A percentile compares a stretch with the other conserved stretches of the same genome.
Evolutionary conservation across 2,797 vertebrate species (phyloP).

Genomic region (Scolopax bukidnonensis): DNA sequence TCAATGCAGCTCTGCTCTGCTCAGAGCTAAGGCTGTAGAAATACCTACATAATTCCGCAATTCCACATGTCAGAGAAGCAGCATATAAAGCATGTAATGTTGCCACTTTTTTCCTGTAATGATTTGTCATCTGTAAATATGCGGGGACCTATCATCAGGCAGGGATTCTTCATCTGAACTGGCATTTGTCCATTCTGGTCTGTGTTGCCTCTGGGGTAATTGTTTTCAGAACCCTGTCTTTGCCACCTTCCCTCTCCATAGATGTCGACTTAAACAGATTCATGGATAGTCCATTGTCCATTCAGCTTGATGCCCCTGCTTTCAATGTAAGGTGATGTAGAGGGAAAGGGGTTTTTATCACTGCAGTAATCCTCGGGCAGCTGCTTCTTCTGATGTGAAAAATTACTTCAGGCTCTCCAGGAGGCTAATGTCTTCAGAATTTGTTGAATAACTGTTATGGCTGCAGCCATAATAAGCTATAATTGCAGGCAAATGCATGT

Average conservation of each 20-base stretch:
- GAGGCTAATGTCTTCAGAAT: slow-evolving; percentile 35
- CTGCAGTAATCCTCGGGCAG: background rate
- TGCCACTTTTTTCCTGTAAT: background rate
- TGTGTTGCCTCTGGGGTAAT: background rate
- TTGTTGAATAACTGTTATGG: slow-evolving; percentile 52
- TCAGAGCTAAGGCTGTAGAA: background rate
- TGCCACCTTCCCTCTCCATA: background rate
- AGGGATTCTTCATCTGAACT: background rate
- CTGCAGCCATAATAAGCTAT: slow-evolving; percentile 16
- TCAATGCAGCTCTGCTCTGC: background rate
- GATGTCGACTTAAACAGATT: background rate
- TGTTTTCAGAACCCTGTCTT: background rate
- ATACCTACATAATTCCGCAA: background rate
- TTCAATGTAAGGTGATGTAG: background rate
- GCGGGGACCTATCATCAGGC: background rate
- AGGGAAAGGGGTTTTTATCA: background rate
- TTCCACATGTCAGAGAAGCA: background rate
- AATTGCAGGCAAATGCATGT: slow-evolving; percentile 44
- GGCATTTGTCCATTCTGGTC: background rate
- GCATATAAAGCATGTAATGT: background rate
- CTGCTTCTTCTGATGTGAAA: slow-evolving; percentile 23
- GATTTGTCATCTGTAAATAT: background rate
- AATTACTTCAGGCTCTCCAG: slow-evolving; percentile 31
- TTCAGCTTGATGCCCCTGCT: background rate
- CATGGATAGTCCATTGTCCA: background rate